Evolutionary conservation across 2,888 invertebrate genomes (phyloP), one percentile per base, ranked within the genome.

Genomic region (Meandrusa payeni): DNA sequence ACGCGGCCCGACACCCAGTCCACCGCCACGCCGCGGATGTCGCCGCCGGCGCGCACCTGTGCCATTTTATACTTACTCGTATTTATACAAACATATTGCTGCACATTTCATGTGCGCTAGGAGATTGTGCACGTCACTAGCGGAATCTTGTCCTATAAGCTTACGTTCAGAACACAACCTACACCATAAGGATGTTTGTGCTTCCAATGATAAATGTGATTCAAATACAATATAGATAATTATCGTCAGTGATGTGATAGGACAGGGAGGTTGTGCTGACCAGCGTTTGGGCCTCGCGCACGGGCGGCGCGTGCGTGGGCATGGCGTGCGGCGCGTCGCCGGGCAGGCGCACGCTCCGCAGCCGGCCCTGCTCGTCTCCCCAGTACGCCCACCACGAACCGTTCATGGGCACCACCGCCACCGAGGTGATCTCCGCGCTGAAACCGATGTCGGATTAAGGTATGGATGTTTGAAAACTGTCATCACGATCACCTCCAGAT

Each of bases 1-100:
- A 95, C 77, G 55, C 92, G 89, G 47, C 87, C 82, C 0, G 91
- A 88, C 7, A 92, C 77, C 91, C 92, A 91, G 77, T 95, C 95
- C 24, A 95, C 62, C 4, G 94, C 92, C 37, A 95, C 80, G 26
- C 94, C 95, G 61, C 94, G 91, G 0, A 95, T 93, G 52, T 90
- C 89, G 40, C 89, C 88, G 32, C 91, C 72, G 38, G 89, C 88
- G 5, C 77, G 83, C 22, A 91, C 75, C 89, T 88, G 47, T n/a
- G n/a, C n/a, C n/a, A n/a, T n/a, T n/a, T n/a, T n/a, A n/a, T n/a
- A n/a, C n/a, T n/a, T n/a, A n/a, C n/a, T n/a, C n/a, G n/a, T n/a
- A n/a, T n/a, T n/a, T n/a, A n/a, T n/a, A n/a, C n/a, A n/a, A n/a
- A n/a, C n/a, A n/a, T n/a, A n/a, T n/a, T n/a, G n/a, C n/a, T n/a